Percentiles rank a stretch among this genome's conserved stretches.
phyloP scores from a whole-genome alignment of 2,797 vertebrate species.

The Myotis myotis region DNA sequence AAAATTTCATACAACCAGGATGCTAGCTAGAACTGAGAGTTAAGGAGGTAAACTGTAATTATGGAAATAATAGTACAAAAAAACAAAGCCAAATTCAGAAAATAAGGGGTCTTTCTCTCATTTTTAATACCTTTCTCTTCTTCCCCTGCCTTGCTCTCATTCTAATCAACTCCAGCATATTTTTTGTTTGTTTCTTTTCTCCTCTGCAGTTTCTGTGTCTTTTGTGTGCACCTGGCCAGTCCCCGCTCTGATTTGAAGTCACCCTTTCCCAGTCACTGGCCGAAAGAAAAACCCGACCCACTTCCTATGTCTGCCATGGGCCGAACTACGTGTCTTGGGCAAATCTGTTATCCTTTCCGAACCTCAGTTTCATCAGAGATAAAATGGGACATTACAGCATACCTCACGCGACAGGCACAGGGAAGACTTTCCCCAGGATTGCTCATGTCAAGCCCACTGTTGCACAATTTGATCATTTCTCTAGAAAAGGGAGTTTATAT shows the following conservation, averaged over 20 bases:
- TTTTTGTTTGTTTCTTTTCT: background rate
- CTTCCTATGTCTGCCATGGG: background rate
- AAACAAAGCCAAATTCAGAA: background rate
- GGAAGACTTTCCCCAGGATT: background rate
- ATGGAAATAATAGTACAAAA: background rate
- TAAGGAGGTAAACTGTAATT: background rate
- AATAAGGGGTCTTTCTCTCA: background rate
- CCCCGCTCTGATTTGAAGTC: background rate
- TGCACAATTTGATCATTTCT: background rate
- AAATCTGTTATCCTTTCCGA: background rate
- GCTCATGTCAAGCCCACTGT: background rate
- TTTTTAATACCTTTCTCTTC: background rate
- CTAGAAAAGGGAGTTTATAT: background rate
- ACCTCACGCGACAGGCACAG: fast-evolving
- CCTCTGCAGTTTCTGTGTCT: background rate
- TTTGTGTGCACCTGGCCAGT: background rate
- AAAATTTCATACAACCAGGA: background rate
- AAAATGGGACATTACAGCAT: background rate
- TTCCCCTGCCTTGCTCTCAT: background rate
- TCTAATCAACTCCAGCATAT: background rate
- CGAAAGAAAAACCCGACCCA: background rate
- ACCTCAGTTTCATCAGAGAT: background rate
- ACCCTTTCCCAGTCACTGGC: background rate
- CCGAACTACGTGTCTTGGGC: background rate
- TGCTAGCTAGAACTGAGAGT: background rate